Evolutionary conservation across 2,888 invertebrate genomes (phyloP), one percentile per base, ranked within the genome.

Genomic region (Caenorhabditis sp.): DNA sequence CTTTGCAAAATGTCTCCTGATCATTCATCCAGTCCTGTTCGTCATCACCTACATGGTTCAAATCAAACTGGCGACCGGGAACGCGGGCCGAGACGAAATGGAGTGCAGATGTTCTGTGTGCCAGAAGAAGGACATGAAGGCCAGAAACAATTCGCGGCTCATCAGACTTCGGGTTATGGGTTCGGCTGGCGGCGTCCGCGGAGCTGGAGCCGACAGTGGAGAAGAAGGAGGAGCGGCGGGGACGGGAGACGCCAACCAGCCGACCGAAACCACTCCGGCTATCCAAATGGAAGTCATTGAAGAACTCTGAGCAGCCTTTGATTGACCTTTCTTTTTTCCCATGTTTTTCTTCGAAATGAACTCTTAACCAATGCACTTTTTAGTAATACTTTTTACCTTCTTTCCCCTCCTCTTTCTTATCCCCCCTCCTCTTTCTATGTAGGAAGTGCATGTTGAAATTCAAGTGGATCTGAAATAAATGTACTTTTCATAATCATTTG

Each of bases 231-330:
- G 32, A 44, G 58, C 55, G 44, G 32, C 40, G 55, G n/a, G n/a
- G n/a, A 18, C 35, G 18, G 32, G n/a, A 15, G 28, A 22, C 53
- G 71, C n/a, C n/a, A n/a, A 44, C 51, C 71, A 71, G 24, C 71
- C 62, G 26, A 71, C 62, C 53, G 71, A 71, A 55, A 71, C 71
- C 55, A 62, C 71, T 62, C 61, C 61, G n/a, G 32, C 60, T 15
- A 55, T 55, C 61, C 32, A 32, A 55, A 40, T 51, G 26, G 32
- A 40, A 24, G 61, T 61, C 51, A 40, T 60, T 53, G 70, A 70
- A 61, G 61, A 51, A 50, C 26, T 70, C 50, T 69, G 32, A 69
- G 60, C 32, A 50, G 61, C 18, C 60, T 60, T 26, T 53, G 70
- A 70, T 70, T 70, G 70, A 15, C 70, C 61, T 70, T 70, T 69